These are phyloP conservation scores for Planiliza haematocheilus DNA, from an alignment of 2,113 vertebrate species.

Conservation along the genomic window DNA sequence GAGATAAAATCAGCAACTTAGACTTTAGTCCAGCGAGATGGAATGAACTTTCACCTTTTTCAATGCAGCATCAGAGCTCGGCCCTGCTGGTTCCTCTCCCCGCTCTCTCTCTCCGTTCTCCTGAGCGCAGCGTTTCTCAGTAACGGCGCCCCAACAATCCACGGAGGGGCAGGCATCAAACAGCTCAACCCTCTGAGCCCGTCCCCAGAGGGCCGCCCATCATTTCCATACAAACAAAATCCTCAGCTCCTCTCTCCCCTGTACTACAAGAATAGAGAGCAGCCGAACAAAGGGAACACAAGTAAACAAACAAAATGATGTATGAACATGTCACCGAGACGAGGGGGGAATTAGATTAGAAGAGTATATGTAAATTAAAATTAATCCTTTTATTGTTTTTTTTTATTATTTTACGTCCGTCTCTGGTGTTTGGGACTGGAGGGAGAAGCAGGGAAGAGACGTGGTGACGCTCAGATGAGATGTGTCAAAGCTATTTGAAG, in stretches of 20 bases:
- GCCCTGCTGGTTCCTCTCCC: not conserved
- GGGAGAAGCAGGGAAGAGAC: conserved; percentile 33
- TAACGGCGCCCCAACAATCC: not conserved
- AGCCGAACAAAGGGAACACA: conserved; percentile 77
- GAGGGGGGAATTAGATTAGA: conserved; percentile 36
- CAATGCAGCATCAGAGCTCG: not conserved
- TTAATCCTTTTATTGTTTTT: conserved; percentile 42
- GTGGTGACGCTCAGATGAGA: conserved; percentile 10
- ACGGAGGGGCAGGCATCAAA: conserved; percentile 67
- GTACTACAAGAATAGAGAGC: conserved; percentile 79
- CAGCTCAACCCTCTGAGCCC: conserved; percentile 16
- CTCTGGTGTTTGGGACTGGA: conserved; percentile 53
- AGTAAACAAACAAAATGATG: conserved; percentile 82
- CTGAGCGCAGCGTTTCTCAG: not conserved
- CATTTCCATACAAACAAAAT: conserved; percentile 80
- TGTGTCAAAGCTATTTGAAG: conserved; percentile 60
- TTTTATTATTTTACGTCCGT: conserved; percentile 13
- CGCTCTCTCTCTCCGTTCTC: not conserved
- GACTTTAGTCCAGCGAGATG: not conserved
- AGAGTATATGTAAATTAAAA: conserved; percentile 71
- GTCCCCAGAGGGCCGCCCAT: conserved; percentile 51
- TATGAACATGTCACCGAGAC: conserved; percentile 60
- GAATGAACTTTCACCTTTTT: conserved; percentile 23
- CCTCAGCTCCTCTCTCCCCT: conserved; percentile 52
- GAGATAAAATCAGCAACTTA: no score